Base-by-base conservation (phyloP, 2,113 vertebrate species). In the Sminthopsis crassicaudata region DNA sequence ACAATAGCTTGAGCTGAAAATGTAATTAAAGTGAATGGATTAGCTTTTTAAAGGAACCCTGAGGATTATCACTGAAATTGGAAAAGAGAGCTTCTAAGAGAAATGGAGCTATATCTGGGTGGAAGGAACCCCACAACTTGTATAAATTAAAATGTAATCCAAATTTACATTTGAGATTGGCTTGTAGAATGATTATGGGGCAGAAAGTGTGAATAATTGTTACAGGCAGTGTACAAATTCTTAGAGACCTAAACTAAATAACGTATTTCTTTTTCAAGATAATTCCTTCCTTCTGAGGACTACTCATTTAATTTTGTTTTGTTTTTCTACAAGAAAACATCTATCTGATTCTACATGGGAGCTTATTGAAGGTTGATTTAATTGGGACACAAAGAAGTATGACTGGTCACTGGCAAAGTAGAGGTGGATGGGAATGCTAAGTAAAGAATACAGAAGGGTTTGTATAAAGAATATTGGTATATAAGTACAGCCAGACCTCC, bases 11-110 rank as follows among this genome's bases (percentile, higher is more conserved):
- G 98, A 97, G 96, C 95, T 98, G 97, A 97, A 98, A 98, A 98
- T 98, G 98, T 98, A 98, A 98, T 98, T 98, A 98, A 98, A 98
- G 97, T 97, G 97, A 98, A 98, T 98, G 98, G 97, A 98, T 98
- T 97, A 98, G 98, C 97, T 98, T 98, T 97, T 98, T 98, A 98
- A 98, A 98, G 98, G 98, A 98, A 98, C 97, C 96, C 95, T 97
- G 98, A 96, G 96, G 96, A 96, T 97, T 98, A 97, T 98, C 97
- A 97, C 97, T 97, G 91, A 92, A 98, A 97, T 89, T 97, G 96
- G 98, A 98, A 97, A 98, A 96, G 97, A 92, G 95, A 96, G 76
- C 96, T 97, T 95, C 2, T 89, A 57, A 97, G 98, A 96, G 91
- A 98, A 98, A 97, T 98, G 97, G 97, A 96, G 96, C 50, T 51